Evolutionary conservation across 2,113 vertebrate species (phyloP).

Genomic region (Oreochromis spilurus): DNA sequence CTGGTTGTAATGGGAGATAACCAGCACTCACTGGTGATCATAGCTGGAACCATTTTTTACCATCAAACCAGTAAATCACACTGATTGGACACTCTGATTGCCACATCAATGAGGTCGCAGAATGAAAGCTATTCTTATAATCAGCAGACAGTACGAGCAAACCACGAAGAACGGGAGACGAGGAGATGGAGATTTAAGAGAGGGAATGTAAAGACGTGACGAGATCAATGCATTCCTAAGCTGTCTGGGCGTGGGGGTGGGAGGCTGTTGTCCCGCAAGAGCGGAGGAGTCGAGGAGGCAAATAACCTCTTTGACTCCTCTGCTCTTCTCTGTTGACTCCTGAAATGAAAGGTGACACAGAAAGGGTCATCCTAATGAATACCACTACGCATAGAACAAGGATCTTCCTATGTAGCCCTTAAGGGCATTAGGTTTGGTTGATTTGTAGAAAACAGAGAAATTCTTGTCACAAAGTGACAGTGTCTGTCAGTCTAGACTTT

Average conservation of each 20-base stretch:
- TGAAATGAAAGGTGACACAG: constrained; percentile 61
- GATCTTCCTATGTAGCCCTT: constrained; percentile 38
- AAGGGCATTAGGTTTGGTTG: constrained; percentile 2
- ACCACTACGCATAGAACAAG: constrained; percentile 50
- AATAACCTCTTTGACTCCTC: constrained; percentile 51
- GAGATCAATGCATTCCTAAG: constrained; percentile 68
- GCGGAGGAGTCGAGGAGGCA: constrained; percentile 25
- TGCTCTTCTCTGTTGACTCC: constrained; percentile 47
- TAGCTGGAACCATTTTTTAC: constrained; percentile 7
- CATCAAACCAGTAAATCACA: background rate
- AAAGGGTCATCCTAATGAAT: constrained; percentile 60
- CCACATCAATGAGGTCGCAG: background rate
- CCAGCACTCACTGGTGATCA: background rate
- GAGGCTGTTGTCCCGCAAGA: constrained; percentile 24
- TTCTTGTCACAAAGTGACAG: background rate
- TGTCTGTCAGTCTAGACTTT: background rate
- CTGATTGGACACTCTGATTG: background rate
- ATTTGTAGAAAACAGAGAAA: constrained; percentile 12
- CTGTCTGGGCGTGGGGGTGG: constrained; percentile 10
- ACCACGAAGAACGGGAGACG: background rate
- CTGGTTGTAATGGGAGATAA: constrained; percentile 22
- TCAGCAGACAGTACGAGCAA: background rate
- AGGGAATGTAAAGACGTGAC: constrained; percentile 38
- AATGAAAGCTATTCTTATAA: constrained; percentile 9
- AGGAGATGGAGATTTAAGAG: background rate